phyloP scores from a whole-genome alignment of 2,888 invertebrate species.

The Subacronicta megacephala region DNA sequence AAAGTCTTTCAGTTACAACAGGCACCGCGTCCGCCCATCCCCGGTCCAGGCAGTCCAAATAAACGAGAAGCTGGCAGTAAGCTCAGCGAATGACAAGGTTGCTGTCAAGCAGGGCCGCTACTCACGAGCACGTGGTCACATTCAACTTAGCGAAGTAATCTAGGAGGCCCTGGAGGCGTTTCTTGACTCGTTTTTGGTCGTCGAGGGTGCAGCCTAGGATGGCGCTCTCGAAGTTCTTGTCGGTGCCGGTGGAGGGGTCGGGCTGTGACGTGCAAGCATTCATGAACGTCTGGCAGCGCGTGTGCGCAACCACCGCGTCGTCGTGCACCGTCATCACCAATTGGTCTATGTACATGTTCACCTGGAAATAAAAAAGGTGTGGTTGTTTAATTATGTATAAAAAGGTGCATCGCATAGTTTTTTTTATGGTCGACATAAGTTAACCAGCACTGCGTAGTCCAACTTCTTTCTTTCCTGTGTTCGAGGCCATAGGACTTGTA shows the following conservation, averaged over 20 bases:
- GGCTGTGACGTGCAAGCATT: slow-evolving; percentile 92
- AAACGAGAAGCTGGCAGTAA: slow-evolving; percentile 58
- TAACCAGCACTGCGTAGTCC: too few relatives aligned
- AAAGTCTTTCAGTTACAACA: slow-evolving; percentile 33
- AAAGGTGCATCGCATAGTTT: too few relatives aligned
- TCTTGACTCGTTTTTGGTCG: slow-evolving; percentile 96
- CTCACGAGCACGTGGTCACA: slow-evolving; percentile 84
- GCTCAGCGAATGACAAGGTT: slow-evolving; percentile 55
- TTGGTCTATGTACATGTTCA: slow-evolving; percentile 92
- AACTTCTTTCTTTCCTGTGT: too few relatives aligned
- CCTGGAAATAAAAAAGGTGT: slow-evolving; percentile 73
- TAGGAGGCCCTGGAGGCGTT: slow-evolving; percentile 94
- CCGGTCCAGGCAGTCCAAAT: slow-evolving; percentile 39
- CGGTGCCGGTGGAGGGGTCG: slow-evolving; percentile 85
- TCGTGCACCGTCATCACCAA: slow-evolving; percentile 91
- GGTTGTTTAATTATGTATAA: not conserved
- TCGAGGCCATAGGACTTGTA: too few relatives aligned
- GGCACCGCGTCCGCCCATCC: slow-evolving; percentile 34
- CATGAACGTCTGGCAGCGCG: slow-evolving; percentile 92
- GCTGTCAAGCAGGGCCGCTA: slow-evolving; percentile 41
- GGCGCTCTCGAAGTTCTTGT: slow-evolving; percentile 94
- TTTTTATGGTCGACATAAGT: too few relatives aligned
- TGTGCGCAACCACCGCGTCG: slow-evolving; percentile 91
- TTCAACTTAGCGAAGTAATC: slow-evolving; percentile 94
- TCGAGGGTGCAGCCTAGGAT: slow-evolving; percentile 95